A percentile compares a stretch with the other conserved stretches of the same genome.
Conservation (phyloP, 2,888 invertebrate genomes). For the Drosophila hawaiiensis region DNA sequence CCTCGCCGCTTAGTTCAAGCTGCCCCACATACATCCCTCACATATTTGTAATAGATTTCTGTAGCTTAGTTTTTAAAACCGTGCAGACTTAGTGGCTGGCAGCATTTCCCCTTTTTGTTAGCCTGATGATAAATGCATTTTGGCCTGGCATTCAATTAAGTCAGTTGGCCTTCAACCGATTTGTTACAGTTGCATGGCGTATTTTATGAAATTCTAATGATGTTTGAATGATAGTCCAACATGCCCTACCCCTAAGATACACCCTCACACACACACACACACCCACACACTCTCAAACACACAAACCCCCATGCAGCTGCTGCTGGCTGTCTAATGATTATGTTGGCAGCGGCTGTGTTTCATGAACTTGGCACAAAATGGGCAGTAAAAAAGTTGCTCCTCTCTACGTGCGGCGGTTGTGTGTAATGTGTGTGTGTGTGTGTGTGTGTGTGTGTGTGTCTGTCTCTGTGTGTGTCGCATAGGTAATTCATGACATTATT, state of each 20-base stretch:
- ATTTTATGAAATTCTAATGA: constrained; percentile 76
- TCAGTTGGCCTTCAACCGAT: constrained; percentile 62
- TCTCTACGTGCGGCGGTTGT: constrained; percentile 37
- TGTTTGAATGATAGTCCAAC: constrained; percentile 68
- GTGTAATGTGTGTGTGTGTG: neutral
- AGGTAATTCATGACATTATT: constrained; percentile 80
- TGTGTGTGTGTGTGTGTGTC: constrained; percentile 8
- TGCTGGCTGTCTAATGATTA: constrained; percentile 40
- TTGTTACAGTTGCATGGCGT: constrained; percentile 55
- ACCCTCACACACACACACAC: neutral
- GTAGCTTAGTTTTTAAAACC: constrained; percentile 60
- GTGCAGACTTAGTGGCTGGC: constrained; percentile 40
- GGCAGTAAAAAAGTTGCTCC: constrained; percentile 67
- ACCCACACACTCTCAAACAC: neutral
- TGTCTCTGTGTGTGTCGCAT: constrained; percentile 26
- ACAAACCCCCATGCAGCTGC: constrained; percentile 1
- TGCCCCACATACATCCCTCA: neutral
- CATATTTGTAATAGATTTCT: constrained; percentile 67
- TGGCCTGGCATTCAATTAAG: constrained; percentile 73
- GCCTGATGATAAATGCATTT: constrained; percentile 76
- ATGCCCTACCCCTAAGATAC: constrained; percentile 1
- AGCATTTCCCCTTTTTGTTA: neutral
- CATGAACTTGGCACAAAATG: constrained; percentile 64
- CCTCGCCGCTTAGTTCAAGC: constrained; percentile 62
- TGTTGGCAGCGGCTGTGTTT: constrained; percentile 63